phyloP scores from a whole-genome alignment of 92 coral and sea anemone genomes.

The Meandrina meandrites region DNA sequence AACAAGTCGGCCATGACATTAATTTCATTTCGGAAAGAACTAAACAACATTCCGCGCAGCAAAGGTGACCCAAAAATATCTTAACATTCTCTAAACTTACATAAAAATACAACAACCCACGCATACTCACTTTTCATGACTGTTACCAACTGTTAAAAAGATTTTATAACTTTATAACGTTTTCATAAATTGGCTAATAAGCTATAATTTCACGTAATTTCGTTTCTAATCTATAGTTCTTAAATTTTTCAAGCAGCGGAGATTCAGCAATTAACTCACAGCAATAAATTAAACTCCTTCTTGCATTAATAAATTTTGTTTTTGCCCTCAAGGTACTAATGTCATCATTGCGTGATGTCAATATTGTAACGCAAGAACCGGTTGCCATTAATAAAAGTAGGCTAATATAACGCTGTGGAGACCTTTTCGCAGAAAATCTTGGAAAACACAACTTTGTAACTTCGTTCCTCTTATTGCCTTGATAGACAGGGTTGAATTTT shows the following conservation, averaged over 20 bases:
- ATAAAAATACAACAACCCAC: background rate
- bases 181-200: too few species aligned
- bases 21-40: background rate
- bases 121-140: background rate
- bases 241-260: background rate
- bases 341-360: background rate
- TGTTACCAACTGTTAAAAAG: too few species aligned
- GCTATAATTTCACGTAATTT: too few species aligned
- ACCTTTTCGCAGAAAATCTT: background rate
- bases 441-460: background rate
- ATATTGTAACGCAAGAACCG: background rate
- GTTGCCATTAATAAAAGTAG: too few species aligned
- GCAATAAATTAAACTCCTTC: background rate
- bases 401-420: too few species aligned
- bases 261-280: background rate
- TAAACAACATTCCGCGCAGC: background rate
- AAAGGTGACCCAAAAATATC: background rate
- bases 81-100: background rate
- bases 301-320: background rate
- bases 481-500: background rate
- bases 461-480: background rate
- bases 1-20: background rate
- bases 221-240: background rate
- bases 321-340: background rate
- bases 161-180: too few species aligned